Base-by-base conservation (phyloP, 2,888 invertebrate genomes). In the Drosophila melanocephala region DNA sequence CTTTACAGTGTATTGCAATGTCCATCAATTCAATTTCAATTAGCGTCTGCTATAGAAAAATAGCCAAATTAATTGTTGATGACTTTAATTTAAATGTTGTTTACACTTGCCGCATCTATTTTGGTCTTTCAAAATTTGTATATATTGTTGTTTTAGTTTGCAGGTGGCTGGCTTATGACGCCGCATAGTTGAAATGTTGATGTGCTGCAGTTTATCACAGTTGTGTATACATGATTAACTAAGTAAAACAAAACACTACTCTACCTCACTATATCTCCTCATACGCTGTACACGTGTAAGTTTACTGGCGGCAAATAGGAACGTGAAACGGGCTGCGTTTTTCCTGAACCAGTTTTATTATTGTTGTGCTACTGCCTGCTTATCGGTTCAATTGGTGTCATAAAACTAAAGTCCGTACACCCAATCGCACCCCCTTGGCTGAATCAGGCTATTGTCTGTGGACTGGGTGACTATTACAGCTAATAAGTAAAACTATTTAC, bases 331-430 rank as follows among this genome's bases (percentile, higher is more conserved):
- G 14, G 2, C 57, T 39, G 69, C 44, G 57, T 73, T 66, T 66
- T 78, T 69, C 19, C 50, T 66, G 51, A 79, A 74, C 74, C 79
- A 69, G 79, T 79, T 79, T 78, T 51, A 59, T 53, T 64, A 28
- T 70, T 33, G 42, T 44, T 50, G 50, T 26, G 26, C 19, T 42
- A 14, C 30, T 35, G 59, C 39, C 42, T 66, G 74, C 62, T 81
- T 81, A 82, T 78, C 82, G 61, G 68, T 56, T 81, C 53, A 63
- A 81, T 79, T 73, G 82, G 52, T 81, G 67, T 59, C 47, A 62
- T 77, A 65, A 81, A 81, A 64, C 59, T 28, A 53, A 47, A 62
- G 26, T 19, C 30, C 30, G 1, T 10, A 32, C 28, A 14, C n/a
- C 14, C 39, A 19, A 19, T 39, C 39, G 16, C 47, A 16, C 16